A percentile compares a stretch with the other conserved stretches of the same genome.
Conservation (phyloP, 2,888 invertebrate species). For the Drosophila infuscata region DNA sequence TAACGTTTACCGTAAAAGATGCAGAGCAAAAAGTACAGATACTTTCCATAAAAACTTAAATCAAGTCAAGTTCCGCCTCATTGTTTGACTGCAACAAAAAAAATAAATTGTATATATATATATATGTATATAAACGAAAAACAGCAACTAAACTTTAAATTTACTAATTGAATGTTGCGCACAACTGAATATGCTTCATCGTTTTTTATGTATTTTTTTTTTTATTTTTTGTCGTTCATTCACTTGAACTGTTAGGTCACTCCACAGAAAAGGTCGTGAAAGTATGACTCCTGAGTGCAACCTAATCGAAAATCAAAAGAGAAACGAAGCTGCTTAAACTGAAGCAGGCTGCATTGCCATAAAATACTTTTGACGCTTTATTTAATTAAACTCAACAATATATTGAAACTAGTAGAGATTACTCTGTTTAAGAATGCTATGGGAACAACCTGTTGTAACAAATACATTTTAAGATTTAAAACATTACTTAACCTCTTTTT, state of each 20-base stretch:
- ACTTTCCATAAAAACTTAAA: conserved; percentile 62
- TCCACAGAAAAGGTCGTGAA: conserved; percentile 63
- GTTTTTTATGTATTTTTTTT: conserved; percentile 19
- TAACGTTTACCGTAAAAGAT: conserved; percentile 36
- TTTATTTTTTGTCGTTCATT: conserved; percentile 24
- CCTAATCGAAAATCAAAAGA: conserved; percentile 72
- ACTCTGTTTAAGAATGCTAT: background rate
- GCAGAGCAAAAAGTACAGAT: conserved; percentile 50
- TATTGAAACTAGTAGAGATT: background rate
- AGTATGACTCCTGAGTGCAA: conserved; percentile 51
- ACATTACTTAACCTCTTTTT: conserved; percentile 1
- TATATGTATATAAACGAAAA: conserved; percentile 7
- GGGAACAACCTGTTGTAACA: background rate
- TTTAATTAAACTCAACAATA: conserved; percentile 12
- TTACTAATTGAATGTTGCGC: conserved; percentile 74
- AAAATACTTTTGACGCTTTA: conserved; percentile 13
- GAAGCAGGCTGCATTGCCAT: conserved; percentile 11
- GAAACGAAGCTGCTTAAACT: conserved; percentile 55
- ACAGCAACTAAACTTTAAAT: conserved; percentile 67
- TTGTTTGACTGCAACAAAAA: conserved; percentile 53
- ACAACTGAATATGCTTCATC: conserved; percentile 37
- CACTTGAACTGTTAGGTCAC: conserved; percentile 64
- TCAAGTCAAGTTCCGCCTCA: conserved; percentile 71
- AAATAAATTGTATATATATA: background rate
- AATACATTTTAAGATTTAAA: conserved; percentile 2